Base-by-base conservation (phyloP, 37 sponge, comb jelly and placozoan species). In the Theonella swinhoei region DNA sequence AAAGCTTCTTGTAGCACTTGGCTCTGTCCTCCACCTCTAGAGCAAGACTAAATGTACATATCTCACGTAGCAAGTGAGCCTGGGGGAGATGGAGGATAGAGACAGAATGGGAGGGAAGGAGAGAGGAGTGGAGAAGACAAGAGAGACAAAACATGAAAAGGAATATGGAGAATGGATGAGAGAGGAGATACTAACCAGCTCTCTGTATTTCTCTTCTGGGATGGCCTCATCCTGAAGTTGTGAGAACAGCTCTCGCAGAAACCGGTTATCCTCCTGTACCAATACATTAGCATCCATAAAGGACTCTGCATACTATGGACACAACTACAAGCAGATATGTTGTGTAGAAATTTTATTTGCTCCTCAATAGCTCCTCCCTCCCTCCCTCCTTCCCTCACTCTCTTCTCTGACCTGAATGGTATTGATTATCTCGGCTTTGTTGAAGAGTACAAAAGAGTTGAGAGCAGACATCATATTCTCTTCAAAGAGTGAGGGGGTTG, bases 401-500 rank as follows among this genome's bases (percentile, higher is more conserved):
- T n/a, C n/a, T n/a, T n/a, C n/a, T n/a, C n/a, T n/a, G 39, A 91
- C 92, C 92, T 91, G 88, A 1, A 91, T 38, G n/a, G 59, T 42
- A 25, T 75, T 79, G 61, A 96, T 80, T 34, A 99, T 96, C 41
- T 96, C 99, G 30, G 83, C 69, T 80, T 99, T 99, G 77, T 92
- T 90, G 77, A 94, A 94, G 30, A 90, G 69, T 40, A 96, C 68
- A 61, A 92, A 83, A 5, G 93, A 86, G 70, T 90, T 91, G 35
- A 99, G 86, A 14, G 94, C 87, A 2, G 95, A 92, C 83, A 95
- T 83, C 80, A 95, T 82, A 76, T 98, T 91, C 91, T 96, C 99
- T 64, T 99, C 99, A 74, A 99, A 99, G 39, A 99, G 91, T 30
- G 95, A 92, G 17, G 95, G 99, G 33, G 97, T 96, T 29, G 99